Conservation (phyloP, 2,113 vertebrate genomes). For the Pterocles orientalis region DNA sequence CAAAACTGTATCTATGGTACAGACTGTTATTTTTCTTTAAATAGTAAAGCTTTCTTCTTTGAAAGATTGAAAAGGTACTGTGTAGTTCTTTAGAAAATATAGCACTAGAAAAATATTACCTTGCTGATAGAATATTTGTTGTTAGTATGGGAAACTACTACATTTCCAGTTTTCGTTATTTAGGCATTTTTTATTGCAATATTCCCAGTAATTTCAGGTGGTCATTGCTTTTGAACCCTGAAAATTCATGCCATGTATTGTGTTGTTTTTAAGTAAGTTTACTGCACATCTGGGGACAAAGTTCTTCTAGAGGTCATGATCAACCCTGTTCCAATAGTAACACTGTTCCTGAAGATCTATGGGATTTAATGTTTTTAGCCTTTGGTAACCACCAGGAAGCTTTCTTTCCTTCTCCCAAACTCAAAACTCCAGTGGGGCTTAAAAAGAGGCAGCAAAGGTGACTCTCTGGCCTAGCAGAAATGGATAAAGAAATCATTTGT, state of each 20-base stretch:
- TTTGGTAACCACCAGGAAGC: neutral
- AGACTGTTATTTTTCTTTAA: neutral
- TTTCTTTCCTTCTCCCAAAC: neutral
- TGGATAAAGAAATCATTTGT: neutral
- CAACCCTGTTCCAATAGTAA: neutral
- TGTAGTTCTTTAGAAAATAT: neutral
- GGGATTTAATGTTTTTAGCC: neutral
- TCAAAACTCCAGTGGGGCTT: neutral
- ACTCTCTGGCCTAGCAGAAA: neutral
- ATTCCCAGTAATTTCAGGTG: neutral
- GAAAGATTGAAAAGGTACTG: neutral
- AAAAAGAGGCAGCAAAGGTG: neutral
- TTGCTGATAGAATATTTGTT: neutral
- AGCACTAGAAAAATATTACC: neutral
- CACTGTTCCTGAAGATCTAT: neutral
- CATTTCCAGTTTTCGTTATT: neutral
- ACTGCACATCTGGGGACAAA: neutral
- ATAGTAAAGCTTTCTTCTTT: neutral
- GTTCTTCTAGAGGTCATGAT: neutral
- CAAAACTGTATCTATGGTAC: neutral
- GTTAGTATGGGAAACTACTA: neutral
- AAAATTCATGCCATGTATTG: neutral
- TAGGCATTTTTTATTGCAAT: slow-evolving; percentile 15
- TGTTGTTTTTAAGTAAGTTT: neutral
- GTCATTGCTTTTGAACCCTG: slow-evolving; percentile 2